phyloP scores from a whole-genome alignment of 2,113 vertebrate genomes.

The Gallinago undulata region DNA sequence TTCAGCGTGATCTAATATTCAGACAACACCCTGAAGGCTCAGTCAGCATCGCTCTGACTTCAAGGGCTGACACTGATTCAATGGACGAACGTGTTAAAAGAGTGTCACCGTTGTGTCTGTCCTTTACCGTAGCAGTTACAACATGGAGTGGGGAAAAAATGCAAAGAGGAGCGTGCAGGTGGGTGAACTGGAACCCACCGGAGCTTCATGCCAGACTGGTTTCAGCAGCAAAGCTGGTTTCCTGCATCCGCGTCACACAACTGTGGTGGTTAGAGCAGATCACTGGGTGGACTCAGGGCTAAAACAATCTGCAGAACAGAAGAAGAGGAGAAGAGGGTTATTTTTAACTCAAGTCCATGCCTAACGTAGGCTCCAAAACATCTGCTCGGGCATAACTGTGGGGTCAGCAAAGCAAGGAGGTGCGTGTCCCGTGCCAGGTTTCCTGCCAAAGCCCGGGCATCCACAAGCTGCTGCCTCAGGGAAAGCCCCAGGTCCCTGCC shows the following conservation, averaged over 20 bases:
- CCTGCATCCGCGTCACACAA: neutral
- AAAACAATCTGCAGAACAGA: neutral
- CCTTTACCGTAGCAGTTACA: neutral
- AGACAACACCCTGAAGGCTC: neutral
- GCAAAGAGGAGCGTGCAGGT: neutral
- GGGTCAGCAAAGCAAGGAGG: neutral
- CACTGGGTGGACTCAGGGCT: neutral
- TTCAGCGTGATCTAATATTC: neutral
- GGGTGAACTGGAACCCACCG: neutral
- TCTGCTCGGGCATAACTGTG: fast-evolving
- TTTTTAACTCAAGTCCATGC: neutral
- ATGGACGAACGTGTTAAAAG: neutral
- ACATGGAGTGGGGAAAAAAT: neutral
- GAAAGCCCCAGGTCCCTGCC: fast-evolving
- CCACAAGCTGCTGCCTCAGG: fast-evolving
- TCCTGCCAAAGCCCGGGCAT: neutral
- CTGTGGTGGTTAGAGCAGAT: neutral
- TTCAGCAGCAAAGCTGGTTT: neutral
- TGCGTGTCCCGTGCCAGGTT: neutral
- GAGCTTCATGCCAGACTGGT: neutral
- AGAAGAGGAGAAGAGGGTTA: neutral
- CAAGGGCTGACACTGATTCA: neutral
- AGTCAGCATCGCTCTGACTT: neutral
- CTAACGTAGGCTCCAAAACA: neutral
- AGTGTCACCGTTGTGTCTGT: neutral